phyloP scores from a whole-genome alignment of 2,888 invertebrate genomes.

The Catocala fraxini region DNA sequence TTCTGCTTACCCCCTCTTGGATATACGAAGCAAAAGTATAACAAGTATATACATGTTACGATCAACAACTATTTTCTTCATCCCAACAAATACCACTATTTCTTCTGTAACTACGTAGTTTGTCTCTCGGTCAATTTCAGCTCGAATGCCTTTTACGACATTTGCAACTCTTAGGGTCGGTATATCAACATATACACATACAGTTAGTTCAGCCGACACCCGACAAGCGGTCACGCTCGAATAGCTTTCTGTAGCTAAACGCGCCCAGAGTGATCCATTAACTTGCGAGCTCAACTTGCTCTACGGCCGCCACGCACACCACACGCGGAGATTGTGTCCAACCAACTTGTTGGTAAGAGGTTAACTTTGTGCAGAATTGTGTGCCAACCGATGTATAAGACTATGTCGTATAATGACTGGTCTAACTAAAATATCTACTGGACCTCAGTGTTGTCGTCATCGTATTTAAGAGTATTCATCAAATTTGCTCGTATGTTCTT shows the following conservation, averaged over 20 bases:
- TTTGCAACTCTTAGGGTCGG: neutral
- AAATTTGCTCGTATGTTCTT: no score
- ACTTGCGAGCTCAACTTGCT: slow-evolving; percentile 19
- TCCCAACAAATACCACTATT: no score
- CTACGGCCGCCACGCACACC: slow-evolving; percentile 10
- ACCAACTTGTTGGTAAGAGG: neutral
- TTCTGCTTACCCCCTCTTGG: neutral
- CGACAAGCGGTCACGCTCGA: slow-evolving; percentile 46
- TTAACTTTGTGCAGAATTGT: neutral
- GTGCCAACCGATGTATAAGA: no score
- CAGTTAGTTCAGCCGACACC: slow-evolving; percentile 25
- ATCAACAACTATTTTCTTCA: no score
- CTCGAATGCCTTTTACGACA: neutral
- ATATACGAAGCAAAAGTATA: no score
- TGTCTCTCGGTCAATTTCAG: neutral
- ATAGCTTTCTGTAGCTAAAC: slow-evolving; percentile 40
- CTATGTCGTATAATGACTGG: no score
- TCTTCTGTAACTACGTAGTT: no score
- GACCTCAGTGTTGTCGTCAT: no score
- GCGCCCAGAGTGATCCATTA: slow-evolving; percentile 52
- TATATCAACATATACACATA: slow-evolving; percentile 7
- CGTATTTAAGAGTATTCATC: no score
- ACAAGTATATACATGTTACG: no score
- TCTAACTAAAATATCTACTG: no score
- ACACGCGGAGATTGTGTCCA: slow-evolving; percentile 13